Conservation (phyloP, 1,140 invertebrate species). For the Halyomorpha halys region DNA sequence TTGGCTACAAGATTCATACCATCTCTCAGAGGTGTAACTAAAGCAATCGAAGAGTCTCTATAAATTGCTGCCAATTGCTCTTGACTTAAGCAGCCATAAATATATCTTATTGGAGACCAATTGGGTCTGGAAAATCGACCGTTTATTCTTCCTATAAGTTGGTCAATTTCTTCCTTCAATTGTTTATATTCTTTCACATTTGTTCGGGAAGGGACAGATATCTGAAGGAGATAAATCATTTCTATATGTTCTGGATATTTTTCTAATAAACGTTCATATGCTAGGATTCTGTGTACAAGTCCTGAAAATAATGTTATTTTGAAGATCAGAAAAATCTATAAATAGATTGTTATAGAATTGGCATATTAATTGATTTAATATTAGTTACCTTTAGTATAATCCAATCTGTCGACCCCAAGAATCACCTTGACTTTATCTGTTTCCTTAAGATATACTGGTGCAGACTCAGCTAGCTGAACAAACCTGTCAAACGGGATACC, state of each 20-base stretch:
- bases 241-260: slow-evolving; percentile 79
- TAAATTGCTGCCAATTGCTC: slow-evolving; percentile 76
- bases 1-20: slow-evolving; percentile 92
- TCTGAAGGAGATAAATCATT: slow-evolving; percentile 68
- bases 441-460: slow-evolving; percentile 52
- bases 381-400: slow-evolving; percentile 69
- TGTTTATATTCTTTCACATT: slow-evolving; percentile 86
- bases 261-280: slow-evolving; percentile 72
- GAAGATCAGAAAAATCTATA: no score
- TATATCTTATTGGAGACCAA: slow-evolving; percentile 84
- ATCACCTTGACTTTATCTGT: slow-evolving; percentile 57
- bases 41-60: slow-evolving; percentile 69
- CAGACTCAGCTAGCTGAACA: slow-evolving; percentile 65
- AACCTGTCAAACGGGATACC: slow-evolving; percentile 82
- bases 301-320: slow-evolving; percentile 31
- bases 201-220: slow-evolving; percentile 81
- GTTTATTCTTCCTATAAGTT: slow-evolving; percentile 76
- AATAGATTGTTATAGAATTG: no score
- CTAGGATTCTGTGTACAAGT: slow-evolving; percentile 67
- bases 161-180: slow-evolving; percentile 82
- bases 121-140: slow-evolving; percentile 77
- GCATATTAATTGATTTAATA: no score
- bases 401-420: slow-evolving; percentile 77
- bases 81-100: slow-evolving; percentile 79
- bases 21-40: slow-evolving; percentile 77